Evolutionary conservation across 2,797 vertebrate species (phyloP).

Genomic region (Acropternis orthonyx): DNA sequence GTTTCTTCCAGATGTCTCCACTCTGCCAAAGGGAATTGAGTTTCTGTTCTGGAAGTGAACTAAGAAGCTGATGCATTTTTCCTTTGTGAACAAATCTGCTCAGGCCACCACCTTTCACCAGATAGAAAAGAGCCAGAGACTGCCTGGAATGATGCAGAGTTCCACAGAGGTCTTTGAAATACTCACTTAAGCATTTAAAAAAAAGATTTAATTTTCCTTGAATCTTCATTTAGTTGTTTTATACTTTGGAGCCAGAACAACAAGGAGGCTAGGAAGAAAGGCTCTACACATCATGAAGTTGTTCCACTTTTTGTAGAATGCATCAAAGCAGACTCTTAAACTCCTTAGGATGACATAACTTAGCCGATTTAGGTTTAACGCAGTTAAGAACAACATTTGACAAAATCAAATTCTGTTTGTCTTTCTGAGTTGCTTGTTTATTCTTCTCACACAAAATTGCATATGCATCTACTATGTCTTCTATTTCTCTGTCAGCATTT

Average conservation of each 20-base stretch:
- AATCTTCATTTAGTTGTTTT: conserved; percentile 65
- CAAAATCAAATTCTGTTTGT: conserved; percentile 80
- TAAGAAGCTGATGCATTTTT: conserved; percentile 73
- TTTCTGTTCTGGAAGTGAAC: neutral
- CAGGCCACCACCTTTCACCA: conserved; percentile 66
- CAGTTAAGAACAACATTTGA: conserved; percentile 72
- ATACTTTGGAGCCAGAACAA: conserved; percentile 78
- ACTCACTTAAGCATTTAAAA: conserved; percentile 46
- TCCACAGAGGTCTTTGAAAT: conserved; percentile 49
- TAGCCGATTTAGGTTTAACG: conserved; percentile 57
- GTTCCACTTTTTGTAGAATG: conserved; percentile 60
- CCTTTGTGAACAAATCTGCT: conserved; percentile 76
- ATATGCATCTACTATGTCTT: conserved; percentile 70
- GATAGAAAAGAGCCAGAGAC: conserved; percentile 74
- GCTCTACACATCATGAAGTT: conserved; percentile 49
- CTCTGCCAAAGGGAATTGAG: conserved; percentile 72
- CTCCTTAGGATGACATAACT: neutral
- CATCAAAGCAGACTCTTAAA: conserved; percentile 61
- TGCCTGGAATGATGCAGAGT: conserved; percentile 62
- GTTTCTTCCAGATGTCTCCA: conserved; percentile 77
- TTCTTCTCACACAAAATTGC: conserved; percentile 61
- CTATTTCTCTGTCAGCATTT: conserved; percentile 23
- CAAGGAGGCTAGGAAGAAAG: conserved; percentile 79
- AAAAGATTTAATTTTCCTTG: conserved; percentile 67
- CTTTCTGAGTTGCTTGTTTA: neutral